phyloP scores from a whole-genome alignment of 35 echinoderm and acorn worm species.

The Lytechinus variegatus region DNA sequence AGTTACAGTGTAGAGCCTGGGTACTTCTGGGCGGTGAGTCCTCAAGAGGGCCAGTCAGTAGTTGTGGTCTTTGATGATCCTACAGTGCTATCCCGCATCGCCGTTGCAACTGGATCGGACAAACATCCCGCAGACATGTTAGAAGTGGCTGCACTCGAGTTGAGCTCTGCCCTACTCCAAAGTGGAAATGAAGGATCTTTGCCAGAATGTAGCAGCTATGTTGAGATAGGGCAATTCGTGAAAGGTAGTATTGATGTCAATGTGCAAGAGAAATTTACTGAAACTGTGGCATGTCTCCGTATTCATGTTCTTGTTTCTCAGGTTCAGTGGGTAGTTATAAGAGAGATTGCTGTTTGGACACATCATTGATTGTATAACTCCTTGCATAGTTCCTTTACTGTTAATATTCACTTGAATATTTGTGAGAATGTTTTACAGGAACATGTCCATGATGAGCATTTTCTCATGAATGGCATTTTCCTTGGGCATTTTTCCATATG shows the following conservation, averaged over 20 bases:
- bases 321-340: conserved; percentile 73
- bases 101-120: conserved; percentile 76
- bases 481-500: too few relatives aligned
- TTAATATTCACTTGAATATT: too few relatives aligned
- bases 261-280: conserved; percentile 48
- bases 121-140: conserved; percentile 80
- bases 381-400: background rate
- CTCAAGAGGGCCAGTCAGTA: conserved; percentile 61
- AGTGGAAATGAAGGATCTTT: background rate
- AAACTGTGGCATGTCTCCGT: conserved; percentile 67
- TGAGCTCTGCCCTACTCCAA: conserved; percentile 51
- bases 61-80: conserved; percentile 79
- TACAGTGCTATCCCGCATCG: conserved; percentile 59
- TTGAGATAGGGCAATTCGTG: conserved; percentile 66
- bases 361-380: background rate
- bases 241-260: conserved; percentile 73
- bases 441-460: too few relatives aligned
- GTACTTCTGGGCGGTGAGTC: conserved; percentile 91
- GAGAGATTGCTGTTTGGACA: conserved; percentile 93
- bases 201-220: conserved; percentile 74
- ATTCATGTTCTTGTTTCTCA: conserved; percentile 68
- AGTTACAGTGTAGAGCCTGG: conserved; percentile 88
- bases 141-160: conserved; percentile 60
- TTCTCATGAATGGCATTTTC: too few relatives aligned
- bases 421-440: too few relatives aligned